phyloP scores from a whole-genome alignment of 2,113 vertebrate species.

The Hucho hucho region DNA sequence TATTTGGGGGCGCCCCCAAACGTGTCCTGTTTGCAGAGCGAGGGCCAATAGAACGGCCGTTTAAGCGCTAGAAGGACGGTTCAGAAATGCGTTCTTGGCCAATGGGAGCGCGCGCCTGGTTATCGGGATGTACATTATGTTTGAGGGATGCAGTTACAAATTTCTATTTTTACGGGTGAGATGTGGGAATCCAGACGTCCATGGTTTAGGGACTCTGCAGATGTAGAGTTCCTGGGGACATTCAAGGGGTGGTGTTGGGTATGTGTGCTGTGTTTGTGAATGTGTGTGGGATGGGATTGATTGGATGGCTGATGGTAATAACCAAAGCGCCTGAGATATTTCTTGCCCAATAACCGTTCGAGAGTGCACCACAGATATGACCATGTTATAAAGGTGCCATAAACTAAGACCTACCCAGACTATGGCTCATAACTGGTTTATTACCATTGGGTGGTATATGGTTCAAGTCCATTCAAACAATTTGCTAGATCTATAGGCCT shows the following conservation, averaged over 20 bases:
- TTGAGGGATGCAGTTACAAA: constrained; percentile 79
- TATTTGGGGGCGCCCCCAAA: constrained; percentile 48
- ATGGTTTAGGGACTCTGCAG: constrained; percentile 64
- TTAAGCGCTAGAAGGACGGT: constrained; percentile 36
- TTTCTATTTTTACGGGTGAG: constrained; percentile 80
- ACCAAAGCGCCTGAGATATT: constrained; percentile 55
- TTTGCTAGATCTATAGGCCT: too few species aligned
- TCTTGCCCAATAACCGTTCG: constrained; percentile 41
- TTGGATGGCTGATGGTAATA: constrained; percentile 68
- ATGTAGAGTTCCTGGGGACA: constrained; percentile 76
- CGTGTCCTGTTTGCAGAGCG: constrained; percentile 44
- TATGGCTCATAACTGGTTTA: too few species aligned
- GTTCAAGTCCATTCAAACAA: too few species aligned
- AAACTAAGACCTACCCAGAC: too few species aligned
- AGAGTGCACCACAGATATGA: constrained; percentile 54
- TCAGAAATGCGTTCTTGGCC: constrained; percentile 35
- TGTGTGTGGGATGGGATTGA: constrained; percentile 65
- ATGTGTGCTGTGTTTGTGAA: constrained; percentile 40
- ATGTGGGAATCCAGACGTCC: constrained; percentile 82
- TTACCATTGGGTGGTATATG: too few species aligned
- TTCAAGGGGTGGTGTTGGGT: constrained; percentile 53
- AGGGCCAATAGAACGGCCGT: constrained; percentile 55
- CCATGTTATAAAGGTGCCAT: constrained; percentile 26
- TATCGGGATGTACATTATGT: constrained; percentile 80
- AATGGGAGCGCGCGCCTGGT: constrained; percentile 58